A percentile compares a stretch with the other conserved stretches of the same genome.
Evolutionary conservation across 2,113 vertebrate genomes (phyloP).

Genomic region (Amblyopsis rosae): DNA sequence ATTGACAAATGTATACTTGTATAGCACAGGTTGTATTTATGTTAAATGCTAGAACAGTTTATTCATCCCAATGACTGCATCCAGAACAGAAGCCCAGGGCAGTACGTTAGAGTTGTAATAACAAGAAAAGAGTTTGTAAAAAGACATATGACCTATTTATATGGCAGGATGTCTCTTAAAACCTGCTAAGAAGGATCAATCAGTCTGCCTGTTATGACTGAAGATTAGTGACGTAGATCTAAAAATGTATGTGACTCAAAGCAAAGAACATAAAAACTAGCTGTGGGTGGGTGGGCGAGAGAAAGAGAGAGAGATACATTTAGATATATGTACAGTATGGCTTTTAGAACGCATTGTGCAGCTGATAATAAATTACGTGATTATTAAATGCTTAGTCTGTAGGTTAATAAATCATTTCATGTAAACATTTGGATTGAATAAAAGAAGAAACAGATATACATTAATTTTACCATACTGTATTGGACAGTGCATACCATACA

Average conservation of each 20-base stretch:
- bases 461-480: too few species aligned
- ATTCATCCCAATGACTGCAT: neutral
- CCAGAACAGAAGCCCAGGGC: neutral
- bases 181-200: constrained; percentile 31
- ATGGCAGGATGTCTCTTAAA: constrained; percentile 32
- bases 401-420: constrained; percentile 13
- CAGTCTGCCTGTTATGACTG: constrained; percentile 51
- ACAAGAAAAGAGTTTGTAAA: constrained; percentile 33
- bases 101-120: constrained; percentile 1
- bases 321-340: neutral
- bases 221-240: constrained; percentile 68
- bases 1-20: too few species aligned
- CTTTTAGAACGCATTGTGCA: neutral
- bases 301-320: neutral
- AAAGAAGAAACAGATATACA: neutral
- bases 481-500: too few species aligned
- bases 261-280: constrained; percentile 21
- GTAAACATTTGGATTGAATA: constrained; percentile 9
- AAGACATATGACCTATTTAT: constrained; percentile 32
- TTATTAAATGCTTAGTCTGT: constrained; percentile 8
- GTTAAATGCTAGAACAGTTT: neutral
- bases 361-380: constrained; percentile 15
- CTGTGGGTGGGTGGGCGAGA: constrained; percentile 7
- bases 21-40: too few species aligned
- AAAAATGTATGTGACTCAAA: constrained; percentile 55